Conservation (phyloP, 2,888 invertebrate genomes). For the Brachypterus glaber region DNA sequence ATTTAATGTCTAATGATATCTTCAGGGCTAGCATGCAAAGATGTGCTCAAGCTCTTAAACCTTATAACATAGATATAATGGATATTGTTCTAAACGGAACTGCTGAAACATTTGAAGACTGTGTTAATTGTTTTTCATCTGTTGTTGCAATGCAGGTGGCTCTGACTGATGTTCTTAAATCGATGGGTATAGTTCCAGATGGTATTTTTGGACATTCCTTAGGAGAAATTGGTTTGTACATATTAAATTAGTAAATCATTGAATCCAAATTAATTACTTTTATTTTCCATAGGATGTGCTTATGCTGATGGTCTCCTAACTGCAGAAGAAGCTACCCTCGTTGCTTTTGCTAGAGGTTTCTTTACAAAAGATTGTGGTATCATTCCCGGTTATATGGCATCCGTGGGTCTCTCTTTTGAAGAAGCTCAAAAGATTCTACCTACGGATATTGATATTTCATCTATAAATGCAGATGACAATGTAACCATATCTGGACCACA, state of each 20-base stretch:
- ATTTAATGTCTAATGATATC: conserved; percentile 48
- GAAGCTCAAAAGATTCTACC: conserved; percentile 52
- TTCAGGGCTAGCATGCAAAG: conserved; percentile 49
- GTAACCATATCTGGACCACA: conserved; percentile 86
- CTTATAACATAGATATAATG: conserved; percentile 46
- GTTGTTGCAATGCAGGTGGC: conserved; percentile 59
- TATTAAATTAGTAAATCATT: not conserved
- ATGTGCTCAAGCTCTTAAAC: conserved; percentile 43
- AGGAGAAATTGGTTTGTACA: conserved; percentile 60
- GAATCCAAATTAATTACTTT: no score
- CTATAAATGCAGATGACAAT: conserved; percentile 77
- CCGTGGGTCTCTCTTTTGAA: conserved; percentile 49
- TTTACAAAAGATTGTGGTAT: conserved; percentile 35
- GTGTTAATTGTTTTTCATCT: conserved; percentile 48
- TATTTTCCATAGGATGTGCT: conserved; percentile 42
- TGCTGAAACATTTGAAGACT: conserved; percentile 42
- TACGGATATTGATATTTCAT: conserved; percentile 71
- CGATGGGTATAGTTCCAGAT: conserved; percentile 68
- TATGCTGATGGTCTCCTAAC: conserved; percentile 56
- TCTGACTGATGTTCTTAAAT: conserved; percentile 70
- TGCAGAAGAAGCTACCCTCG: conserved; percentile 49
- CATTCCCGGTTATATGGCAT: conserved; percentile 45
- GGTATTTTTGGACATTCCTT: conserved; percentile 91
- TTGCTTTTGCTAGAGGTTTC: conserved; percentile 50
- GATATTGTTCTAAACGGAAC: conserved; percentile 43